A percentile compares a stretch with the other conserved stretches of the same genome.
phyloP scores from a whole-genome alignment of 2,888 invertebrate species.

The Lepidochrysops patricia region DNA sequence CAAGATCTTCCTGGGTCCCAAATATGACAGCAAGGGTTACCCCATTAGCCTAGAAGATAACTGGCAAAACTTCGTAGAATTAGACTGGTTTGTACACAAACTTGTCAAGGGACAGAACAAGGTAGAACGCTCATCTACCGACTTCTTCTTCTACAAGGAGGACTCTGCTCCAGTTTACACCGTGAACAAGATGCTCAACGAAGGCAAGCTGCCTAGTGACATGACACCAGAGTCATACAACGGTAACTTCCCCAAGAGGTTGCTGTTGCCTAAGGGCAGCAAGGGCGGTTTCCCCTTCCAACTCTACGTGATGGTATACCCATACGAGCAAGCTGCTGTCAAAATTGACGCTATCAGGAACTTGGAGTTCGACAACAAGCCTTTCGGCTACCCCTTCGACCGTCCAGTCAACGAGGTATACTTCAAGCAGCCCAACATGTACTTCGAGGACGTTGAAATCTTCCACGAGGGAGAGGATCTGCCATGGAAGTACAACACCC shows the following conservation, averaged over 20 bases:
- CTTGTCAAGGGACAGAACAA: slow-evolving; percentile 77
- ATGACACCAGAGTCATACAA: slow-evolving; percentile 57
- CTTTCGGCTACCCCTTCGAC: slow-evolving; percentile 76
- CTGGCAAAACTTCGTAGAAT: slow-evolving; percentile 75
- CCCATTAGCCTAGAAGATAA: slow-evolving; percentile 67
- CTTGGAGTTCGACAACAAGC: slow-evolving; percentile 59
- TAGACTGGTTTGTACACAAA: slow-evolving; percentile 75
- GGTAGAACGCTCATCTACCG: slow-evolving; percentile 77
- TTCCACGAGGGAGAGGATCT: slow-evolving; percentile 61
- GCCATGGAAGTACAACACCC: slow-evolving; percentile 39
- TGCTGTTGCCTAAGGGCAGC: slow-evolving; percentile 82
- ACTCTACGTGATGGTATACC: slow-evolving; percentile 77
- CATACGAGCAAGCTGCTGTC: slow-evolving; percentile 54
- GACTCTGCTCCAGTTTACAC: slow-evolving; percentile 77
- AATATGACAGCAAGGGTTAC: slow-evolving; percentile 75
- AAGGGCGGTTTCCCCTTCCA: slow-evolving; percentile 78
- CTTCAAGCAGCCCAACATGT: slow-evolving; percentile 75
- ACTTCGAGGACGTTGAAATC: slow-evolving; percentile 73
- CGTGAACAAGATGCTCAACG: slow-evolving; percentile 73
- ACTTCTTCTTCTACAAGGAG: slow-evolving; percentile 75
- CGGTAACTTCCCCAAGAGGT: slow-evolving; percentile 78
- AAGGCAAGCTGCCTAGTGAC: slow-evolving; percentile 66
- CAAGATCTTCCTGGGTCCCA: slow-evolving; percentile 81
- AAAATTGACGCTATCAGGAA: slow-evolving; percentile 37
- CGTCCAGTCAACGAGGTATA: slow-evolving; percentile 58